Evolutionary conservation across 2,797 vertebrate species (phyloP).

Genomic region (Cercopithecus diana): DNA sequence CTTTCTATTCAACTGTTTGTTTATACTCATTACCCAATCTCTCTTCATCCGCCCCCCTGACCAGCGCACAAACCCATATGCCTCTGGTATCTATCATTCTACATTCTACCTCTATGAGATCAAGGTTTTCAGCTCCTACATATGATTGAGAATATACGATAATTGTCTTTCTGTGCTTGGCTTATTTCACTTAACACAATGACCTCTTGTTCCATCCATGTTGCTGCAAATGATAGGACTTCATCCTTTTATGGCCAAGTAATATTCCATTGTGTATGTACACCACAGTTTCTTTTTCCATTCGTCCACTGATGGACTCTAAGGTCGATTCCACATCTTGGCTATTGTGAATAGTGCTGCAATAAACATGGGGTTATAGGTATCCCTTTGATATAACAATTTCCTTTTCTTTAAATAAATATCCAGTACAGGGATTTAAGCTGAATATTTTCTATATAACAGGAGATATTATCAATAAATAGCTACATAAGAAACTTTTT

Average conservation of each 20-base stretch:
- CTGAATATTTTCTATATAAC: background rate
- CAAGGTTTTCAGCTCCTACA: background rate
- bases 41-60: background rate
- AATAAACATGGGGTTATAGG: background rate
- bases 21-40: background rate
- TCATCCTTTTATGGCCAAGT: background rate
- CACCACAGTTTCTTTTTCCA: background rate
- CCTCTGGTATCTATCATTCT: background rate
- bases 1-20: background rate
- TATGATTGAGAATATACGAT: background rate
- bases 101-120: background rate
- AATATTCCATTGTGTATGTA: background rate
- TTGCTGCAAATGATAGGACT: background rate
- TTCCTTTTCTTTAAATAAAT: background rate
- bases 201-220: background rate
- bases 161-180: background rate
- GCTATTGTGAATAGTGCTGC: background rate
- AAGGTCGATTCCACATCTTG: background rate
- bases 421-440: background rate
- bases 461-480: conserved; percentile 26
- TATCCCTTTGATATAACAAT: background rate
- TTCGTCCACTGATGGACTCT: background rate
- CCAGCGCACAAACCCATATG: background rate
- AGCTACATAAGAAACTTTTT: background rate
- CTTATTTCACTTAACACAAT: background rate